phyloP scores from a whole-genome alignment of 2,797 vertebrate species.

The Zalophus californianus region DNA sequence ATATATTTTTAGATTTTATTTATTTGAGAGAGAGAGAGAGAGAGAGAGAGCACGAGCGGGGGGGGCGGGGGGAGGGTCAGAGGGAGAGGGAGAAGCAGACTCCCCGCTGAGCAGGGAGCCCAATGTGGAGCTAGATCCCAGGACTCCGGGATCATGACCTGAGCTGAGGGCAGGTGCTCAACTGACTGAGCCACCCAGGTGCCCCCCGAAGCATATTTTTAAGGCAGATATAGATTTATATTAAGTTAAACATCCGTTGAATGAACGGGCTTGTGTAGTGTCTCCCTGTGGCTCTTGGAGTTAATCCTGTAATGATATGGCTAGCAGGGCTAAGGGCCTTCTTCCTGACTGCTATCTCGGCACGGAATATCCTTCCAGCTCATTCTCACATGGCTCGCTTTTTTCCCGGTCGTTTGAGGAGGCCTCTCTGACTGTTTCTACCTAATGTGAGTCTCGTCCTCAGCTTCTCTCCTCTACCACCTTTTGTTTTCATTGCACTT shows the following conservation, averaged over 20 bases:
- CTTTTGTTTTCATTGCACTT: background rate
- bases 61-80: too few species aligned
- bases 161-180: too few species aligned
- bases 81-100: too few species aligned
- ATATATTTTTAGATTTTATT: background rate
- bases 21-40: background rate
- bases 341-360: background rate
- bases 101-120: too few species aligned
- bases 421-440: background rate
- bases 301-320: slow-evolving; percentile 35
- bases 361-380: background rate
- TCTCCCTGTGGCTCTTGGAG: slow-evolving; percentile 49
- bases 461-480: background rate
- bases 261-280: slow-evolving; percentile 44
- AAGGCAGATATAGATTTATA: slow-evolving; percentile 71
- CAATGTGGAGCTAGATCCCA: too few species aligned
- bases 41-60: too few species aligned
- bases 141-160: too few species aligned
- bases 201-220: slow-evolving; percentile 57
- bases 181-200: too few species aligned
- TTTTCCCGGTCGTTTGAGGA: background rate
- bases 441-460: background rate
- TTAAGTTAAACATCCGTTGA: slow-evolving; percentile 68
- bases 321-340: background rate
- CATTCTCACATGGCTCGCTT: background rate